Percentiles rank a stretch among this genome's conserved stretches.
phyloP scores from a whole-genome alignment of 2,797 vertebrate genomes.

The Vireo griseus region DNA sequence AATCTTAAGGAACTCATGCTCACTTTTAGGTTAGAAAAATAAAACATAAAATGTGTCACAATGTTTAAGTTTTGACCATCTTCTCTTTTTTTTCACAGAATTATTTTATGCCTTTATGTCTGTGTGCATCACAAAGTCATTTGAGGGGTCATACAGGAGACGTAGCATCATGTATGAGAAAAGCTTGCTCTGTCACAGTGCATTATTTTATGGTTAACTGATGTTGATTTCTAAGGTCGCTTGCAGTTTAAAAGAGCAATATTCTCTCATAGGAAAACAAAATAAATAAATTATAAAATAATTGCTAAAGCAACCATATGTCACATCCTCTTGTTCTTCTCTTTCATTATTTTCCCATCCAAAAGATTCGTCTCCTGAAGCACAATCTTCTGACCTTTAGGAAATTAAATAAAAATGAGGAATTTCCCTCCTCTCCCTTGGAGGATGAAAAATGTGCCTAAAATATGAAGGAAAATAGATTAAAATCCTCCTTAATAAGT shows the following conservation, averaged over 20 bases:
- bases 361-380: conserved; percentile 9
- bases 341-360: background rate
- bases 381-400: conserved; percentile 22
- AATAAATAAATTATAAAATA: conserved; percentile 14
- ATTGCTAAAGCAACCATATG: background rate
- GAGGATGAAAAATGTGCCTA: background rate
- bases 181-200: background rate
- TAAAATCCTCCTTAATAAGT: background rate
- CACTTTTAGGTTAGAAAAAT: background rate
- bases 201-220: background rate
- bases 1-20: background rate
- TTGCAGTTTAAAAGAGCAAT: background rate
- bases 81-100: background rate
- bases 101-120: background rate
- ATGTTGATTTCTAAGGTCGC: background rate
- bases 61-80: background rate
- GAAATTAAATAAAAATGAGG: conserved; percentile 34
- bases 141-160: background rate
- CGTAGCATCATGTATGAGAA: background rate
- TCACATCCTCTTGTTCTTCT: background rate
- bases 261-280: background rate
- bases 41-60: background rate
- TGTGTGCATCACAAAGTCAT: background rate
- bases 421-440: background rate
- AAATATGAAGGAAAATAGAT: background rate